Evolutionary conservation across 2,797 vertebrate genomes (phyloP), one percentile per base, ranked within the genome.

Genomic region (Pteropus rufus): DNA sequence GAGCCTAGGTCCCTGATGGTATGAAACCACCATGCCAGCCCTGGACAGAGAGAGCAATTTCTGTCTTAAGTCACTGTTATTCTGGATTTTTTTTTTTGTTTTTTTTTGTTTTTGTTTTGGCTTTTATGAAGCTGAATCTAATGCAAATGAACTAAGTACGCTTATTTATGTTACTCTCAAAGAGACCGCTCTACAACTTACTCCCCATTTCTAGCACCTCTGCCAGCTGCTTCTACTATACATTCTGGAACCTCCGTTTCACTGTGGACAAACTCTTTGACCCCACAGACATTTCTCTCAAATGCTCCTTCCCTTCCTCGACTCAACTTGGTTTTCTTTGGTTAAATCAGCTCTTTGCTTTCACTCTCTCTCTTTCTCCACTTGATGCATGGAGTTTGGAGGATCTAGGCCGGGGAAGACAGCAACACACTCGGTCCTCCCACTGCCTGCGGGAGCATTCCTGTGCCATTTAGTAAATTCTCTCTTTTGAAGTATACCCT

Each of bases 271-370:
- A 72, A 36, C 21, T 56, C 76, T 73, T 92, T 19, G 21, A n/a
- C 44, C 34, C 77, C 34, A 64, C 4, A 46, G 41, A 80, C 29
- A 36, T 29, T 76, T 84, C 92, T 65, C 65, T 90, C n/a, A 79
- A 79, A 72, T n/a, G 39, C 18, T 5, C 11, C 10, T 89, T 70
- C 34, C 36, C 14, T 83, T 88, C 21, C 65, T 67, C n/a, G 9
- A 34, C 62, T 93, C 91, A 56, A 90, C 52, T 80, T 49, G 14
- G 23, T 80, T 93, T 90, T 93, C 86, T 93, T 70, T 52, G 58
- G 54, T 72, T 69, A 54, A 0, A 12, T 77, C 56, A 46, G 26
- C 46, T 90, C 72, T 93, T 83, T 87, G 49, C 21, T 92, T 83
- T 79, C 11, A 44, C 2, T 52, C n/a, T 54, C 81, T 60, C 39